A percentile compares a stretch with the other conserved stretches of the same genome.
Evolutionary conservation across 2,797 vertebrate genomes (phyloP).

Genomic region (Phoebastria nigripes): DNA sequence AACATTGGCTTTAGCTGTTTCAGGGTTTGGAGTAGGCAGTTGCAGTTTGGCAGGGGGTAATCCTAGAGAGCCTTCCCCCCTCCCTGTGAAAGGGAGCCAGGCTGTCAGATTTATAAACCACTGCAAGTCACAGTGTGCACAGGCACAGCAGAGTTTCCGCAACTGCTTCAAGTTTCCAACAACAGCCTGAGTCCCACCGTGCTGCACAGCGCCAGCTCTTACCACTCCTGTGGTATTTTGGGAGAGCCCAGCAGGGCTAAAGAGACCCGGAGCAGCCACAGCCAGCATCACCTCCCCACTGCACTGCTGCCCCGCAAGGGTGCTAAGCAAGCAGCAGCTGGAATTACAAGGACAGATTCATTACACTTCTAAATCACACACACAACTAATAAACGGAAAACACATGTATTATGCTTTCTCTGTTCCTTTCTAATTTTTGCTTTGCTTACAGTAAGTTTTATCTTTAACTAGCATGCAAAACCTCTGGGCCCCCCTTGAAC

Average conservation of each 20-base stretch:
- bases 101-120: background rate
- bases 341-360: background rate
- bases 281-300: background rate
- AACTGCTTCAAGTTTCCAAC: background rate
- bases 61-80: background rate
- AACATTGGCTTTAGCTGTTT: background rate
- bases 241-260: background rate
- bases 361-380: background rate
- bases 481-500: too few species aligned
- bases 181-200: background rate
- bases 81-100: background rate
- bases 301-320: fast-evolving
- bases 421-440: background rate
- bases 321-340: background rate
- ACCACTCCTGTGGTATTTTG: background rate
- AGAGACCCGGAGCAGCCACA: background rate
- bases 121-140: background rate
- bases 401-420: background rate
- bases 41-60: background rate
- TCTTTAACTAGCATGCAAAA: background rate
- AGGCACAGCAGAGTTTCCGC: background rate
- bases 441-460: background rate
- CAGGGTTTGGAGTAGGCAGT: background rate
- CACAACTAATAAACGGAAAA: background rate
- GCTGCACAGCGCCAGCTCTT: background rate